phyloP scores from a whole-genome alignment of 2,797 vertebrate genomes.

The Pitangus sulphuratus region DNA sequence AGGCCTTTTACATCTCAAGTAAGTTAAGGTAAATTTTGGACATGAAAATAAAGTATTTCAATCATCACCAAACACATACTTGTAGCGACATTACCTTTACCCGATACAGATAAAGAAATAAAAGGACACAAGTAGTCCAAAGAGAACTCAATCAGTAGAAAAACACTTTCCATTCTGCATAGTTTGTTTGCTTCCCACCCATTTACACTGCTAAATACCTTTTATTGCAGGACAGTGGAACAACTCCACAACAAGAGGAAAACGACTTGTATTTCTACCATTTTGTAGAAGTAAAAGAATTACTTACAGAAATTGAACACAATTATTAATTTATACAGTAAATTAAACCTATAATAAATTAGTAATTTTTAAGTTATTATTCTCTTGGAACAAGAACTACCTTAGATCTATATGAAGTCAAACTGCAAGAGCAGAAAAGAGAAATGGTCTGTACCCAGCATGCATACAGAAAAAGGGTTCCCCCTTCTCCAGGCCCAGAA shows the following conservation, averaged over 20 bases:
- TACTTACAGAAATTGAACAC: not conserved
- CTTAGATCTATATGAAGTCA: not conserved
- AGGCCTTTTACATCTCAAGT: not conserved
- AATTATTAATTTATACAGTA: not conserved
- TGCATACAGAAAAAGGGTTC: not conserved
- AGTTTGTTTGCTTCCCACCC: not conserved
- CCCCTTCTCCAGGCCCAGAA: not conserved
- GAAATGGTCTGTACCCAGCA: not conserved
- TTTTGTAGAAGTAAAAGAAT: not conserved
- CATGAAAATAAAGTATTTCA: not conserved
- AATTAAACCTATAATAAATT: not conserved
- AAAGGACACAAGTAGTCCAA: not conserved
- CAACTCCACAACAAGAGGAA: not conserved
- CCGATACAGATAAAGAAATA: not conserved
- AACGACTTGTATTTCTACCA: not conserved
- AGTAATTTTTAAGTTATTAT: not conserved
- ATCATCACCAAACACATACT: not conserved
- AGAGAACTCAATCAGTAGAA: not conserved
- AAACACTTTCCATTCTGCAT: not conserved
- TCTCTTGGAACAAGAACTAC: not conserved
- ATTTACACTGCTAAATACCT: not conserved
- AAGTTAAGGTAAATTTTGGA: not conserved
- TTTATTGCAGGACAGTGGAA: not conserved
- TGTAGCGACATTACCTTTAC: not conserved
- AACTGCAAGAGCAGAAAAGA: not conserved